These are phyloP conservation scores for Trichogramma dendrolimi DNA, from an alignment of 2,888 invertebrate species.

Conservation along the genomic window DNA sequence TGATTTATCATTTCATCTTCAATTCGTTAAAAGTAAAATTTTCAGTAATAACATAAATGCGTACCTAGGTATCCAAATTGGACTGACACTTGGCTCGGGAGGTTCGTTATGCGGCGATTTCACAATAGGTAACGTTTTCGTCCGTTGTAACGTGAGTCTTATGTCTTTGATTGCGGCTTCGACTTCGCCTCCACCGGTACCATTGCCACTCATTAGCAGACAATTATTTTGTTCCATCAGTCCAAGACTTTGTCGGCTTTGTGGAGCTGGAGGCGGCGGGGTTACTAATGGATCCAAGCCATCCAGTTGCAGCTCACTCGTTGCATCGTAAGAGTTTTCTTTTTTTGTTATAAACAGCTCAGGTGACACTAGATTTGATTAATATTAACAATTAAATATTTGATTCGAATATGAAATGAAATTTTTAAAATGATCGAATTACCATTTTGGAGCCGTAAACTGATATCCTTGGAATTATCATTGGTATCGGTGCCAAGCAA, in stretches of 20 bases:
- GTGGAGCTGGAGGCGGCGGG: conserved; percentile 50
- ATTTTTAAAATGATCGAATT: background rate
- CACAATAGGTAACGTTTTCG: conserved; percentile 60
- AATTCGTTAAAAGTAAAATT: background rate
- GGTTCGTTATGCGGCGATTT: conserved; percentile 54
- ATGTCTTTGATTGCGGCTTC: conserved; percentile 79
- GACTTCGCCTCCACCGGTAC: conserved; percentile 43
- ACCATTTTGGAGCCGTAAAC: conserved; percentile 31
- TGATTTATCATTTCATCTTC: background rate
- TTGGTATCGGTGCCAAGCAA: conserved; percentile 42
- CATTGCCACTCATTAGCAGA: conserved; percentile 27
- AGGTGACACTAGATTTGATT: conserved; percentile 39
- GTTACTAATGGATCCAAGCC: conserved; percentile 66
- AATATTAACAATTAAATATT: background rate
- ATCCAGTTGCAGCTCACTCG: conserved; percentile 60
- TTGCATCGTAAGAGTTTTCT: conserved; percentile 47
- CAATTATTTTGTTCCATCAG: conserved; percentile 33
- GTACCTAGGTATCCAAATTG: conserved; percentile 71
- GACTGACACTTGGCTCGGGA: conserved; percentile 57
- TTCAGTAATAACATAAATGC: background rate
- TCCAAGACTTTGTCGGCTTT: conserved; percentile 46
- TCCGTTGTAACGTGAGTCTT: conserved; percentile 72
- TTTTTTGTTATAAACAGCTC: conserved; percentile 49
- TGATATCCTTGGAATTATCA: conserved; percentile 42
- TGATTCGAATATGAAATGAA: background rate